These are phyloP conservation scores for honey bee (Apis mellifera) DNA, from an alignment of 1,140 invertebrate species.

Conservation along the genomic window DNA sequence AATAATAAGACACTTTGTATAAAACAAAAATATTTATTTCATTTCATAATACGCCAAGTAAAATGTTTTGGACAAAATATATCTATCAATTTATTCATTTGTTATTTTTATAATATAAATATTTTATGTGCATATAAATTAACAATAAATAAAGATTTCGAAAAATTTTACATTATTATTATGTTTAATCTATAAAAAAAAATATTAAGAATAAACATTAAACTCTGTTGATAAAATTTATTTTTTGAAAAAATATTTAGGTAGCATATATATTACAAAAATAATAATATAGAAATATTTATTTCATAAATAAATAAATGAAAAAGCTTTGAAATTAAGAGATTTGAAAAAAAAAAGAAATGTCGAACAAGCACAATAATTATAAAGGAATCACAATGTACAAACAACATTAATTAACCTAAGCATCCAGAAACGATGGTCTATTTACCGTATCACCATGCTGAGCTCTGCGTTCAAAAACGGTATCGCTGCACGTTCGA, in stretches of 20 bases:
- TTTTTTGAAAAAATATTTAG: not conserved
- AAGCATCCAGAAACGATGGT: constrained; percentile 26
- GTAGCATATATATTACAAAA: not conserved
- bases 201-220: not conserved
- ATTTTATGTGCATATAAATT: not conserved
- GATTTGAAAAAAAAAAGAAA: not conserved
- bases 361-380: constrained; percentile 9
- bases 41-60: not conserved
- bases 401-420: constrained; percentile 47
- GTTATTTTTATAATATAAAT: not conserved
- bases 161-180: not conserved
- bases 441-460: constrained; percentile 80
- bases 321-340: not conserved
- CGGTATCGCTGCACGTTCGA: constrained; percentile 72
- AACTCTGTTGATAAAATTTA: not conserved
- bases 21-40: constrained; percentile 38
- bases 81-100: not conserved
- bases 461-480: constrained; percentile 77
- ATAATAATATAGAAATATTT: not conserved
- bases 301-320: not conserved
- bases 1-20: constrained; percentile 27
- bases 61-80: not conserved
- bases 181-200: not conserved
- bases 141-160: not conserved
- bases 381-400: constrained; percentile 3